Evolutionary conservation across 2,888 invertebrate species (phyloP).

Genomic region (Lordiphosa fenestrarum): DNA sequence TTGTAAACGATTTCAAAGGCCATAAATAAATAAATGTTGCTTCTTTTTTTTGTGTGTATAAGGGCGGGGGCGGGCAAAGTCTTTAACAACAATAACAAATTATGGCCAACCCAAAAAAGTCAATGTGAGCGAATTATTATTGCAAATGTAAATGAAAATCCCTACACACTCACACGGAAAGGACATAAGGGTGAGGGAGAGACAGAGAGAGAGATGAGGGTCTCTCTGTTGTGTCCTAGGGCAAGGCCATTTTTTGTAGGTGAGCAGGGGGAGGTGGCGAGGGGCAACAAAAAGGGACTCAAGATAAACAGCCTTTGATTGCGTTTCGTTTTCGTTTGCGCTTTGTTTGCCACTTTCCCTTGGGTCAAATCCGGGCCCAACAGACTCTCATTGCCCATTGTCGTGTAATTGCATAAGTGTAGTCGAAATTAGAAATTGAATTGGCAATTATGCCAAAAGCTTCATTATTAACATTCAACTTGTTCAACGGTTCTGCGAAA

Average conservation of each 20-base stretch:
- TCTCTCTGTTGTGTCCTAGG: slow-evolving; percentile 25
- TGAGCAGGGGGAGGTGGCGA: neutral
- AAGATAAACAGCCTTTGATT: slow-evolving; percentile 73
- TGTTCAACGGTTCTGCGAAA: too few species aligned
- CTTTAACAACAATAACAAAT: slow-evolving; percentile 45
- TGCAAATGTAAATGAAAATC: slow-evolving; percentile 60
- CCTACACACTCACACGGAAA: neutral
- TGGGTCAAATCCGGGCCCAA: neutral
- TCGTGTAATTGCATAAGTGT: slow-evolving; percentile 37
- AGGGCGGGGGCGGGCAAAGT: slow-evolving; percentile 2
- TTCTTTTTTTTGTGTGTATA: too few species aligned
- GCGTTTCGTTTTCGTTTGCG: slow-evolving; percentile 23
- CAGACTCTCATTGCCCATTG: slow-evolving; percentile 13
- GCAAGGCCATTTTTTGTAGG: slow-evolving; percentile 3
- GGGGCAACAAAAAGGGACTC: slow-evolving; percentile 20
- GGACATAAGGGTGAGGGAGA: neutral
- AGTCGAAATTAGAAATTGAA: slow-evolving; percentile 6
- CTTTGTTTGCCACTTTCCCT: slow-evolving; percentile 6
- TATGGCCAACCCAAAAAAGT: slow-evolving; percentile 29
- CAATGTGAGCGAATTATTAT: slow-evolving; percentile 50
- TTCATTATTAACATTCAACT: too few species aligned
- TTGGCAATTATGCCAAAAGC: neutral
- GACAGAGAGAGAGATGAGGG: neutral
- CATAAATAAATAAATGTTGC: slow-evolving; percentile 55
- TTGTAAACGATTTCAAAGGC: slow-evolving; percentile 50